A percentile compares a stretch with the other conserved stretches of the same genome.
Conservation (phyloP, 2,113 vertebrate species). For the Anarrhichthys ocellatus region DNA sequence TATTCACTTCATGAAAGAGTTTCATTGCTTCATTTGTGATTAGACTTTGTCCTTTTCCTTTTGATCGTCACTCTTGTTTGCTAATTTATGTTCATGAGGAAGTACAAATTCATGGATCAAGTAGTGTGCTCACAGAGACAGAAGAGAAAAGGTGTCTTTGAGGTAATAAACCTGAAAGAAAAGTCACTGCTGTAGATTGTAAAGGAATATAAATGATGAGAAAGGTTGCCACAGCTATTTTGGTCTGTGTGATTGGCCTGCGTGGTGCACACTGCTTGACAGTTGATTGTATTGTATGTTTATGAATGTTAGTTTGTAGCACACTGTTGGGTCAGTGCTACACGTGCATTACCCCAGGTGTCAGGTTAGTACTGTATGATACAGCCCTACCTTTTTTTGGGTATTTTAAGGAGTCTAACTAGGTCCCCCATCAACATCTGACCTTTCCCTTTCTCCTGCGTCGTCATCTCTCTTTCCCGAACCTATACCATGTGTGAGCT, state of each 20-base stretch:
- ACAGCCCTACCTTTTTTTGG: slow-evolving; percentile 56
- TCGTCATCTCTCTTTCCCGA: slow-evolving; percentile 49
- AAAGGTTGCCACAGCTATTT: slow-evolving; percentile 36
- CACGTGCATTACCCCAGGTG: slow-evolving; percentile 40
- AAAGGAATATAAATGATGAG: slow-evolving; percentile 23
- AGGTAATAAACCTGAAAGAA: neutral
- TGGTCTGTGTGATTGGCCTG: slow-evolving; percentile 9
- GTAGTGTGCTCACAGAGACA: neutral
- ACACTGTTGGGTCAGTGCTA: slow-evolving; percentile 12
- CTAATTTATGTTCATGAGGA: neutral
- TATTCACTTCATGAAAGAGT: neutral
- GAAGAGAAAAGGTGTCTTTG: neutral
- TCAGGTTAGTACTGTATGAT: slow-evolving; percentile 28
- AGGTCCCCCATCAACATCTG: slow-evolving; percentile 42
- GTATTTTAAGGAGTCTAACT: slow-evolving; percentile 62
- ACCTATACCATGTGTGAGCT: neutral
- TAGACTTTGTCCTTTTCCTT: neutral
- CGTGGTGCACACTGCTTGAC: neutral
- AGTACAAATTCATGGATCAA: neutral
- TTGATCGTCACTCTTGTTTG: neutral
- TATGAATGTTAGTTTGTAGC: slow-evolving; percentile 3
- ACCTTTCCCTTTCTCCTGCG: slow-evolving; percentile 36
- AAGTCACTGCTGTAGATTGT: neutral
- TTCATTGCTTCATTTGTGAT: neutral
- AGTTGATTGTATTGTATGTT: neutral